These are phyloP conservation scores for Tricholaema leucomelas DNA, from an alignment of 2,113 vertebrate genomes.

Conservation along the genomic window DNA sequence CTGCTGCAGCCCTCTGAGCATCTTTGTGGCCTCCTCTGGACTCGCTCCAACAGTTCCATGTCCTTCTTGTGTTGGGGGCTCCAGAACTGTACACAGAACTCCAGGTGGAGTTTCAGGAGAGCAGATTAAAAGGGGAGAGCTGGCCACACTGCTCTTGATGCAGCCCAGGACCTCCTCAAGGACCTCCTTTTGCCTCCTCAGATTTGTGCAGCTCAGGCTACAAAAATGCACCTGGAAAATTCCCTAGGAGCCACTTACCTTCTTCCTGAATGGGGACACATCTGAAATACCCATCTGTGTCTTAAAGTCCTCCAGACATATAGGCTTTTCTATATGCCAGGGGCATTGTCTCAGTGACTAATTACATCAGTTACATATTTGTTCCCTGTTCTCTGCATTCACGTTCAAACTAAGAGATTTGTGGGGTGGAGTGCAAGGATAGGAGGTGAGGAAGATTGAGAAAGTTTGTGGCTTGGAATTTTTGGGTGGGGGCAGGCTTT, in stretches of 20 bases:
- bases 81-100: too few species aligned
- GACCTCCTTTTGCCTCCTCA: not conserved
- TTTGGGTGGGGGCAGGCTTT: not conserved
- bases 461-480: not conserved
- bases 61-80: too few species aligned
- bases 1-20: too few species aligned
- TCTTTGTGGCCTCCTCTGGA: too few species aligned
- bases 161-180: accelerated
- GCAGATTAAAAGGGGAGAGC: too few species aligned
- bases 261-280: not conserved
- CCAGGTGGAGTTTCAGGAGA: too few species aligned
- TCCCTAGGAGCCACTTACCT: not conserved
- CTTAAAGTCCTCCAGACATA: not conserved
- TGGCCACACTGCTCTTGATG: too few species aligned
- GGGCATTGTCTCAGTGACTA: not conserved
- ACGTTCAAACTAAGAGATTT: not conserved
- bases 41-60: too few species aligned
- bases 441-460: not conserved
- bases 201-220: not conserved
- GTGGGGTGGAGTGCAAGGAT: too few species aligned
- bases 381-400: not conserved
- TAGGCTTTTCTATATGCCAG: not conserved
- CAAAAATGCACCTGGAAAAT: not conserved
- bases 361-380: not conserved
- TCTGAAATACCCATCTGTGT: not conserved